Conservation (phyloP, 1,140 invertebrate genomes). For the Manduca sexta region DNA sequence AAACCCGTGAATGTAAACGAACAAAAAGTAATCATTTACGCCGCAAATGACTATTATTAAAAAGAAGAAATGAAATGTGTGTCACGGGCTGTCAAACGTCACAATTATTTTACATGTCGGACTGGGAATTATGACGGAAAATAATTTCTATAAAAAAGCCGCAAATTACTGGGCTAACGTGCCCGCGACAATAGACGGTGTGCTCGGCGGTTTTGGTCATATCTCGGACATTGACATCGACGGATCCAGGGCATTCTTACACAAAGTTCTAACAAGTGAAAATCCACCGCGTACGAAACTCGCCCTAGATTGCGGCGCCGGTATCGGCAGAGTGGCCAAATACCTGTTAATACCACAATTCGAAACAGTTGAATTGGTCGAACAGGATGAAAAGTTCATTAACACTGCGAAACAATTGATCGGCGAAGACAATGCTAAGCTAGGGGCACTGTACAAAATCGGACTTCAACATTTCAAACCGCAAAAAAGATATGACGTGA, state of each 20-base stretch:
- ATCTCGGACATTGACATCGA: conserved; percentile 90
- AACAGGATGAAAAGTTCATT: conserved; percentile 85
- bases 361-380: conserved; percentile 92
- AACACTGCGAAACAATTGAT: conserved; percentile 44
- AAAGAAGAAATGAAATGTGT: not conserved
- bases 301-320: conserved; percentile 96
- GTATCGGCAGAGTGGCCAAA: conserved; percentile 96
- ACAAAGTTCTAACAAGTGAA: conserved; percentile 75
- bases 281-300: conserved; percentile 75
- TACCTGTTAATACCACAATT: conserved; percentile 90
- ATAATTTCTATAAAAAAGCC: conserved; percentile 81
- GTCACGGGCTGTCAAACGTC: not conserved
- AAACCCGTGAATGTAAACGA: not conserved
- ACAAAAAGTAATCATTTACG: no score
- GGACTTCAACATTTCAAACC: conserved; percentile 89
- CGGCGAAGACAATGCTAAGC: conserved; percentile 43
- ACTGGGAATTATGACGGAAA: conserved; percentile 22
- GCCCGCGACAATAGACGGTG: conserved; percentile 93
- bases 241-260: conserved; percentile 88
- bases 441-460: conserved; percentile 77
- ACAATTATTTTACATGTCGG: not conserved
- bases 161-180: conserved; percentile 89
- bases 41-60: not conserved
- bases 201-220: conserved; percentile 93
- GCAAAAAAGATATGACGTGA: conserved; percentile 87